Evolutionary conservation across 2,888 invertebrate genomes (phyloP), one percentile per base, ranked within the genome.

Genomic region (Ormyrus rosae): DNA sequence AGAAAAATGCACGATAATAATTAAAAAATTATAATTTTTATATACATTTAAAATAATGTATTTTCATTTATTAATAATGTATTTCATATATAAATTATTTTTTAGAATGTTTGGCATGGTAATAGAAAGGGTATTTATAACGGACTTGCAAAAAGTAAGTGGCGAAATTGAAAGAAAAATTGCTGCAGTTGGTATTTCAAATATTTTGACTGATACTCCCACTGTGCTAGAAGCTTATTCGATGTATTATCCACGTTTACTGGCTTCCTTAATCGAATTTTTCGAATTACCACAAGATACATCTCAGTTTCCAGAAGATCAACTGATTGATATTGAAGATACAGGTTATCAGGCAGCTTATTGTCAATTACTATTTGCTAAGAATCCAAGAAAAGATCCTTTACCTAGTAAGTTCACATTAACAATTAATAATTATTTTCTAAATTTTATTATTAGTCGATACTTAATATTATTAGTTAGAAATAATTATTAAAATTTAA

Each of bases 51-150:
- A 51, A 60, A 45, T 34, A 13, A 34, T 2, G 4, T 34, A 34
- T 34, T 50, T 64, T 34, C 55, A 72, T 51, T 61, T 56, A 19
- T 61, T 50, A 7, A 46, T 50, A 45, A 72, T 34, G n/a, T 64
- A 60, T 63, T 61, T 53, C 61, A 86, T 84, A 83, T 87, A 96
- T 96, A 85, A 96, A 99, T 58, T n/a, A 69, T 50, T 64, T 86
- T 85, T 83, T 87, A 96, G 97, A 86, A 96, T 99, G 96, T 99
- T 99, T 92, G 95, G 95, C 48, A 99, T 99, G 98, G 96, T 99
- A 72, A 90, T 98, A 84, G 98, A 99, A 87, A 96, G 97, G 80
- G 93, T 99, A 9, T 93, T 98, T 78, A 92, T 98, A 34, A 92
- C 95, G 0, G 98, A 99, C 87, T 92, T 98, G 86, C 96, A 96